These are phyloP conservation scores for Geotrypetes seraphini DNA, from an alignment of 2,797 vertebrate species.

Conservation along the genomic window DNA sequence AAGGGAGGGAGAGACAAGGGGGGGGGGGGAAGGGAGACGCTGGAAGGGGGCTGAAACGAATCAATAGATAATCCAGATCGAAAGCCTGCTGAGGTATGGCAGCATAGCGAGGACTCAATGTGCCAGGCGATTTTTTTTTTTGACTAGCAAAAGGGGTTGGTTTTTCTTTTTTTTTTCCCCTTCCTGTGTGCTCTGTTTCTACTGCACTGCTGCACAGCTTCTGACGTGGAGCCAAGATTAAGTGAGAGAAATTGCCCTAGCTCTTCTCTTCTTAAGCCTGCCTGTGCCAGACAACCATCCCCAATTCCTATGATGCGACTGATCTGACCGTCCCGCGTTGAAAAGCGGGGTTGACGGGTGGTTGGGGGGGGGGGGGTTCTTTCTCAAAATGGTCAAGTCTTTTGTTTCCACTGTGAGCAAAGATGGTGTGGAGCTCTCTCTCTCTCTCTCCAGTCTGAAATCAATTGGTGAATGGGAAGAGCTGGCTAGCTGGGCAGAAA, in stretches of 20 bases:
- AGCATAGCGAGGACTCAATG: conserved; percentile 46
- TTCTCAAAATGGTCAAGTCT: conserved; percentile 23
- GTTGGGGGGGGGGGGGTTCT: no score
- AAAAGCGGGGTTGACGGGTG: no score
- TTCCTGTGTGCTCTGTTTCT: conserved; percentile 65
- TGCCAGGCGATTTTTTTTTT: conserved; percentile 58
- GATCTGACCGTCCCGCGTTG: conserved; percentile 25
- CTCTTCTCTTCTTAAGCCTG: conserved; percentile 53
- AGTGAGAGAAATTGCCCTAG: conserved; percentile 59
- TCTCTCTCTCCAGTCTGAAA: no score
- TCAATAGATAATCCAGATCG: conserved; percentile 54
- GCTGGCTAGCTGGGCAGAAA: conserved; percentile 33
- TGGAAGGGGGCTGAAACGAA: no score
- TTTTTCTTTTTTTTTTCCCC: no score
- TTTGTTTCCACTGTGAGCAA: conserved; percentile 17
- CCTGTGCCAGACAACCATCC: conserved; percentile 58
- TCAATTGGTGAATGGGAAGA: conserved; percentile 45
- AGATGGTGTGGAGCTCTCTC: conserved; percentile 9
- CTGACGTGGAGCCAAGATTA: conserved; percentile 88
- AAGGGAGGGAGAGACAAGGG: conserved; percentile 64
- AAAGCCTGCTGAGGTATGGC: conserved; percentile 35
- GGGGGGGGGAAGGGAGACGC: conserved; percentile 21
- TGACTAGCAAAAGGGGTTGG: conserved; percentile 44
- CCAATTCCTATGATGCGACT: conserved; percentile 50
- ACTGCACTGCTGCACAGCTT: conserved; percentile 85